A percentile compares a stretch with the other conserved stretches of the same genome.
Conservation (phyloP, 2,888 invertebrate genomes). For the Tipula confusa region DNA sequence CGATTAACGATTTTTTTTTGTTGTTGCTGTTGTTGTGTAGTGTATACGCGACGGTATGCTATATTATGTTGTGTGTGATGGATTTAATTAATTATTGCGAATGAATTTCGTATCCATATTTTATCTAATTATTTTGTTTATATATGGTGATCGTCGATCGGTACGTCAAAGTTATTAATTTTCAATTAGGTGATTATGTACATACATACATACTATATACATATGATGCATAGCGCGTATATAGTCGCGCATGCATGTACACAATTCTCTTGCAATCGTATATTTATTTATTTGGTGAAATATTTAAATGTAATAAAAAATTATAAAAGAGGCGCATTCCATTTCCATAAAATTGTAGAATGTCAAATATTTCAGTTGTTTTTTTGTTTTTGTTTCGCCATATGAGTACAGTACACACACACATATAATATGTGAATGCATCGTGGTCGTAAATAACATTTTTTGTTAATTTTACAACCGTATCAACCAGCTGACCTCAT, state of each 20-base stretch:
- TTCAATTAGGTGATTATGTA: background rate
- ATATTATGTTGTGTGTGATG: background rate
- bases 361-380: background rate
- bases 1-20: background rate
- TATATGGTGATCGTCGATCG: background rate
- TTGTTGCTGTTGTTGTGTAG: background rate
- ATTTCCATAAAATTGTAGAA: background rate
- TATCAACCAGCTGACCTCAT: too few species aligned
- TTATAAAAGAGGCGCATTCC: conserved; percentile 25
- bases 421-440: too few species aligned
- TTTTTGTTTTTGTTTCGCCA: too few species aligned
- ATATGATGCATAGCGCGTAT: background rate
- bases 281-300: background rate
- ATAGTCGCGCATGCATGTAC: background rate
- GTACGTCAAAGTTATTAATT: background rate
- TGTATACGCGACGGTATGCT: background rate
- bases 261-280: background rate
- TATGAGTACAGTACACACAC: too few species aligned
- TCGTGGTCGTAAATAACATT: too few species aligned
- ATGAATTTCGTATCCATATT: background rate
- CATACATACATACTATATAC: background rate
- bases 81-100: conserved; percentile 3
- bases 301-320: conserved; percentile 25
- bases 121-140: background rate
- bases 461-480: too few species aligned